Evolutionary conservation across 30 jellyfish, hydroid and myxozoan species (phyloP), one percentile per base, ranked within the genome.

Genomic region (Pelagia noctiluca): DNA sequence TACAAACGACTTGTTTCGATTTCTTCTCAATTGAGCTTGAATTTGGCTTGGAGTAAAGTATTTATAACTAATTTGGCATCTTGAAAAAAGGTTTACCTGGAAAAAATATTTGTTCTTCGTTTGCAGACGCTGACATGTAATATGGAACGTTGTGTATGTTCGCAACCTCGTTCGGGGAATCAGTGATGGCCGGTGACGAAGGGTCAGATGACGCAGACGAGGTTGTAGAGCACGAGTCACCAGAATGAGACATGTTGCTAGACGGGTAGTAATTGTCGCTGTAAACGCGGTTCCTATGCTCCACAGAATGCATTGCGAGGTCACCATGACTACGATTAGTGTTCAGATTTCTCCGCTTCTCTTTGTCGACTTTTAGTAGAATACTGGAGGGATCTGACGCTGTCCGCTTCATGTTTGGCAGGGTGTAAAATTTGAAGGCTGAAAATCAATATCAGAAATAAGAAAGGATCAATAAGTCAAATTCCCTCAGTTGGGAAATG

Each of bases 161-260:
- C 38, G 89, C 85, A 10, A 90, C 83, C 38, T 78, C 89, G 60
- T 33, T 61, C 19, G 97, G 97, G 8, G 95, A 76, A 71, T 72
- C 95, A 13, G 83, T 52, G 13, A 72, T 79, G 5, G 86, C 92
- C 12, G 97, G 92, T 2, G 97, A 90, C 23, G 97, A 90, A 4
- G 97, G 92, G 31, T 48, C 92, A n/a, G 97, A 90, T 2, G 97
- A 90, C 16, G 97, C 89, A 33, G 97, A 90, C 66, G 97, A 90
- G 61, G 97, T 80, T 50, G 97, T 83, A 7, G 97, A 90, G 84
- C 92, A 90, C 2, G 97, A 83, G 65, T 90, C 97, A 29, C 96
- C 97, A 7, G 97, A 83, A 22, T 69, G 88, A 28, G 91, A 87
- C 83, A 69, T 70, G 46, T 52, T 50, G 46, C 87, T 71, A 4